Evolutionary conservation across 2,888 invertebrate species (phyloP).

Genomic region (Ellobium chinense): DNA sequence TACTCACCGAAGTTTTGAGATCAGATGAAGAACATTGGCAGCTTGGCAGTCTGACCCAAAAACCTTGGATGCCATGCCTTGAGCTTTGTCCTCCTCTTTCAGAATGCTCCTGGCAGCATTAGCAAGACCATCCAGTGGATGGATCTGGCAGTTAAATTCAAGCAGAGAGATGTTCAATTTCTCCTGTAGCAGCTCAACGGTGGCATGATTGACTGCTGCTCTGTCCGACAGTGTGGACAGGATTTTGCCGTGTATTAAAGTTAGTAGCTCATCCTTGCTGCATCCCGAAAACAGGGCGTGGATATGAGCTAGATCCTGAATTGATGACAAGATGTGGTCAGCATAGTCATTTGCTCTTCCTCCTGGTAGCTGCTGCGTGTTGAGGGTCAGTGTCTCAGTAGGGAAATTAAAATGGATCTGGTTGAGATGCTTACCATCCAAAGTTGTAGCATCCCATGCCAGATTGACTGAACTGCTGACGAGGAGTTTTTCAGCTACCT

Average conservation of each 20-base stretch:
- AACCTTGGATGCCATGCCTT: too few species aligned
- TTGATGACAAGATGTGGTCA: background rate
- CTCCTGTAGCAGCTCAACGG: background rate
- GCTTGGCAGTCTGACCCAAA: background rate
- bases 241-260: background rate
- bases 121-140: slow-evolving; percentile 26
- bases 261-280: background rate
- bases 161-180: background rate
- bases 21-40: background rate
- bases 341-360: background rate
- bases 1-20: background rate
- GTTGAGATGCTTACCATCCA: background rate
- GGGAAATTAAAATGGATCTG: background rate
- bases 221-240: slow-evolving; percentile 12
- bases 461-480: background rate
- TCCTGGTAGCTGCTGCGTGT: background rate
- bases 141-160: slow-evolving; percentile 10
- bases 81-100: background rate
- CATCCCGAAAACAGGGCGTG: background rate
- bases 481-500: background rate
- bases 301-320: background rate
- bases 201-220: slow-evolving; percentile 5
- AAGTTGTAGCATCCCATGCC: background rate
- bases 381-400: background rate
- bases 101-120: background rate